phyloP scores from a whole-genome alignment of 2,797 vertebrate species.

The Artibeus lituratus region DNA sequence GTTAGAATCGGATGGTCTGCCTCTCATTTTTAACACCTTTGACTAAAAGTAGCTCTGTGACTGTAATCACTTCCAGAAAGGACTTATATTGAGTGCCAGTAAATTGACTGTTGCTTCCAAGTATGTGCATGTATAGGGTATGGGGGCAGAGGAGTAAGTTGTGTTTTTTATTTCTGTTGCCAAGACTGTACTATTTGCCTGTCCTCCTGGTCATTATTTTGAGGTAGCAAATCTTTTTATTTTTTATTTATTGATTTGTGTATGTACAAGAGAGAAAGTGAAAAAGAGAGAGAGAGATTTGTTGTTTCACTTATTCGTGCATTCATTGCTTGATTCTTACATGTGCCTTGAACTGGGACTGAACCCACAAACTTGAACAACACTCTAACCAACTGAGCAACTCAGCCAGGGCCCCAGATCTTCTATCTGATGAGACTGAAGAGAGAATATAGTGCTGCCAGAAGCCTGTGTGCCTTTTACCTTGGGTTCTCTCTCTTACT shows the following conservation, averaged over 20 bases:
- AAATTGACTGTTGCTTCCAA: constrained; percentile 18
- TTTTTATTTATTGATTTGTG: not conserved
- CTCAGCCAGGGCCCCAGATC: not conserved
- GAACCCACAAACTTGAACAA: not conserved
- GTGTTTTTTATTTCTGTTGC: not conserved
- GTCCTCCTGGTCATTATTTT: not conserved
- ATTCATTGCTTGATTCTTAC: not conserved
- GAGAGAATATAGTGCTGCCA: not conserved
- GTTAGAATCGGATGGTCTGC: constrained; percentile 69
- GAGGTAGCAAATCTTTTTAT: not conserved
- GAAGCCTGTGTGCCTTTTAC: not conserved
- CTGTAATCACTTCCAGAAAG: constrained; percentile 81
- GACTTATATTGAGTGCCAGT: constrained; percentile 8
- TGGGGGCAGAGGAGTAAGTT: not conserved
- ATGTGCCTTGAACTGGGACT: not conserved
- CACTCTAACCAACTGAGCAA: not conserved
- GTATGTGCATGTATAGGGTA: not conserved
- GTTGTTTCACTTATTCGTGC: not conserved
- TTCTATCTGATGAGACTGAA: not conserved
- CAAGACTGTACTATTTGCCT: not conserved
- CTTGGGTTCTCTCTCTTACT: not conserved
- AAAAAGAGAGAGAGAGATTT: not conserved
- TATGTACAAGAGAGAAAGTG: not conserved
- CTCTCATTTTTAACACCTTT: constrained; percentile 73
- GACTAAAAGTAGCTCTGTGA: constrained; percentile 59